Percentiles rank a stretch among this genome's conserved stretches.
These are phyloP conservation scores for Baccha elongata DNA, from an alignment of 2,888 invertebrate genomes.

Conservation along the genomic window DNA sequence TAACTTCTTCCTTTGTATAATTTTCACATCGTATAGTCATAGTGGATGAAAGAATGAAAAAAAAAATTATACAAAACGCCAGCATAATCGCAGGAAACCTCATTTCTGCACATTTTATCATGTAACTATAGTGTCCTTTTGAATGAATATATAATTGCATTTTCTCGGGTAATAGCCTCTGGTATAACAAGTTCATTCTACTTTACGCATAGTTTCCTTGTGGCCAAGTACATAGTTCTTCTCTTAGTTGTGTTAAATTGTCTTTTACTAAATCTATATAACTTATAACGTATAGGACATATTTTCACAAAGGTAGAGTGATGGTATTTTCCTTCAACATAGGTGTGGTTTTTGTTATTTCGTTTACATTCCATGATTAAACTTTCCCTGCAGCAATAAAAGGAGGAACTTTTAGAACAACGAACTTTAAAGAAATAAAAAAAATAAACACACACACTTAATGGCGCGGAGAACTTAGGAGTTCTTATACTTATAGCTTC, in stretches of 20 bases:
- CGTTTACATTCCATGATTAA: slow-evolving; percentile 65
- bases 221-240: slow-evolving; percentile 11
- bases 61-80: slow-evolving; percentile 20
- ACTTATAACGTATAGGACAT: neutral
- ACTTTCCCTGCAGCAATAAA: slow-evolving; percentile 59
- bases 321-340: slow-evolving; percentile 5
- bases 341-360: slow-evolving; percentile 13
- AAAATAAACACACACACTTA: slow-evolving; percentile 14
- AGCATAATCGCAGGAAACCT: slow-evolving; percentile 36
- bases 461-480: slow-evolving; percentile 32
- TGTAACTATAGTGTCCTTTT: slow-evolving; percentile 6
- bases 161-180: slow-evolving; percentile 25
- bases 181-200: slow-evolving; percentile 33
- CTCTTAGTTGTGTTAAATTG: neutral
- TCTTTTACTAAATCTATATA: neutral
- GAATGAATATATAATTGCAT: slow-evolving; percentile 29
- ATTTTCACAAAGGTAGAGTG: slow-evolving; percentile 1
- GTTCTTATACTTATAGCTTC: too few relatives aligned
- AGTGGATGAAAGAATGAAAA: slow-evolving; percentile 13
- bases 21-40: neutral
- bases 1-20: neutral
- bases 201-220: slow-evolving; percentile 30
- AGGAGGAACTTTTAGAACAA: slow-evolving; percentile 34
- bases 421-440: slow-evolving; percentile 23
- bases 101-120: slow-evolving; percentile 11